Evolutionary conservation across 2,797 vertebrate genomes (phyloP).

Genomic region (Microchirus variegatus): DNA sequence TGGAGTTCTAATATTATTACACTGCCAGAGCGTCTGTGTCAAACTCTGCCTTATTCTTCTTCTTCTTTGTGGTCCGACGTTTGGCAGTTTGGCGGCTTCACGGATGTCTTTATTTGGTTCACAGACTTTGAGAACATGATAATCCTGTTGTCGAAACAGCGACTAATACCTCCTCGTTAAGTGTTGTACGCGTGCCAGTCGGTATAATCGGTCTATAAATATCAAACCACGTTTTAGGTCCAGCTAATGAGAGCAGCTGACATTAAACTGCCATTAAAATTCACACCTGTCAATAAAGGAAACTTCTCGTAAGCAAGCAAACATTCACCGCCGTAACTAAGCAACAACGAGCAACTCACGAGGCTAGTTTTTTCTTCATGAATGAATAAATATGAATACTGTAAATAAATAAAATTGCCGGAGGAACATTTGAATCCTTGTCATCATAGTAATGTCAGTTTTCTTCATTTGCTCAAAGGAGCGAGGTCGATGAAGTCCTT

Average conservation of each 20-base stretch:
- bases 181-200: neutral
- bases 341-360: neutral
- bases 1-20: conserved; percentile 20
- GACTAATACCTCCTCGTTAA: conserved; percentile 13
- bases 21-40: conserved; percentile 14
- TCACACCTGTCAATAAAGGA: conserved; percentile 40
- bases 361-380: neutral
- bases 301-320: conserved; percentile 4
- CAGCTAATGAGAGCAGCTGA: conserved; percentile 50
- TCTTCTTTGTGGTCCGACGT: too few species aligned
- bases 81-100: too few species aligned
- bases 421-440: too few species aligned
- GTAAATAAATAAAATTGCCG: too few species aligned
- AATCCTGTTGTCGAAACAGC: conserved; percentile 25
- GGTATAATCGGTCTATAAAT: conserved; percentile 56
- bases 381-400: too few species aligned
- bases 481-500: too few species aligned
- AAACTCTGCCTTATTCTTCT: conserved; percentile 6
- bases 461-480: too few species aligned
- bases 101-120: conserved; percentile 27
- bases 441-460: too few species aligned
- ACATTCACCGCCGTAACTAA: neutral
- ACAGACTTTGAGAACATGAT: conserved; percentile 33
- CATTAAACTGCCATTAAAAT: conserved; percentile 34
- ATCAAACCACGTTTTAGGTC: conserved; percentile 42